These are phyloP conservation scores for Marmota monax DNA, from an alignment of 2,113 vertebrate species.

Conservation along the genomic window DNA sequence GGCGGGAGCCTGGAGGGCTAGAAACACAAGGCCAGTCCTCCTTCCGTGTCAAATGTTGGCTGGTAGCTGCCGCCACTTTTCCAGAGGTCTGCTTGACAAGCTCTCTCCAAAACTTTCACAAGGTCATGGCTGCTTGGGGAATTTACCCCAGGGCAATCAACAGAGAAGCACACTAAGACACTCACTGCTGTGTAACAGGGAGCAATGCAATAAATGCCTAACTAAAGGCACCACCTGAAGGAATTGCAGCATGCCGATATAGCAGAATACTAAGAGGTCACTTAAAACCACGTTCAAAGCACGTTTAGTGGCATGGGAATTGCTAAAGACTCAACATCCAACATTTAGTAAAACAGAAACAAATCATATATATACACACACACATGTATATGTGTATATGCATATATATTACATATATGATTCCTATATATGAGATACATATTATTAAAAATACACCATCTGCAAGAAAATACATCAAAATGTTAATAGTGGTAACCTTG, in stretches of 20 bases:
- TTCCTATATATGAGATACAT: neutral
- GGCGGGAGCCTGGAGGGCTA: neutral
- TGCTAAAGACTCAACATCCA: neutral
- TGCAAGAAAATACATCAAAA: neutral
- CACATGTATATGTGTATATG: no score
- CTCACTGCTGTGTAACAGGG: neutral
- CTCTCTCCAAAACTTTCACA: neutral
- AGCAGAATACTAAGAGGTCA: neutral
- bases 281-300: neutral
- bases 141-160: neutral
- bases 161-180: neutral
- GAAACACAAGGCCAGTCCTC: no score
- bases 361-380: neutral
- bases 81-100: neutral
- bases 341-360: slow-evolving; percentile 17
- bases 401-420: no score
- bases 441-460: neutral
- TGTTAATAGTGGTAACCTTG: neutral
- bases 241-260: neutral
- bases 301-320: neutral
- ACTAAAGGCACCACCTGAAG: neutral
- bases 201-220: neutral
- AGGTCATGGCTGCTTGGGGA: neutral
- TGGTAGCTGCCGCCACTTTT: neutral
- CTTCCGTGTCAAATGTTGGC: no score